Conservation (phyloP, 2,797 vertebrate species). For the Cirrhinus mrigala region DNA sequence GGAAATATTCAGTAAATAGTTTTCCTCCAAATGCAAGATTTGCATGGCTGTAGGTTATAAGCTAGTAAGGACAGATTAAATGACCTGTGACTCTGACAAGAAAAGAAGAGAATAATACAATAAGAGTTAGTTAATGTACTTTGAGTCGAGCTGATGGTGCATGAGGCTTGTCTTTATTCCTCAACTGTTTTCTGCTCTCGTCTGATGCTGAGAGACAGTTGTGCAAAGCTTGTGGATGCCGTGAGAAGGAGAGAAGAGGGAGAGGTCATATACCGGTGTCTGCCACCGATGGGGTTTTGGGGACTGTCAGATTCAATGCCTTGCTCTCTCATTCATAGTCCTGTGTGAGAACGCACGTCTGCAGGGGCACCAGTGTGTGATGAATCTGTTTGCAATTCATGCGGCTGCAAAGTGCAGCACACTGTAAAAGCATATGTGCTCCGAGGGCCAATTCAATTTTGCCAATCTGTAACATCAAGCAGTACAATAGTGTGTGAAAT, state of each 20-base stretch:
- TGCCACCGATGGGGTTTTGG: conserved; percentile 29
- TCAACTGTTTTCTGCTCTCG: conserved; percentile 4
- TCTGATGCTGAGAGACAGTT: conserved; percentile 52
- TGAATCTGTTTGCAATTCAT: conserved; percentile 36
- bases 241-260: conserved; percentile 14
- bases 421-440: conserved; percentile 22
- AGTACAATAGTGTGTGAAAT: neutral
- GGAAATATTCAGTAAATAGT: neutral
- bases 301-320: conserved; percentile 40
- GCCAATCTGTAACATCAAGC: neutral
- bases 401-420: neutral
- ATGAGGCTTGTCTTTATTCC: conserved; percentile 2
- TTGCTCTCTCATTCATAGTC: conserved; percentile 31
- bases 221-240: conserved; percentile 43
- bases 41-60: neutral
- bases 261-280: conserved; percentile 35
- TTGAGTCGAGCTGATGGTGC: conserved; percentile 6
- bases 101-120: neutral
- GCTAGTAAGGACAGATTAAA: neutral
- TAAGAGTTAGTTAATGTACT: neutral
- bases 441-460: neutral
- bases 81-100: neutral
- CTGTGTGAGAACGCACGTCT: conserved; percentile 19
- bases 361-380: conserved; percentile 21
- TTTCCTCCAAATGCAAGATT: neutral